Evolutionary conservation across 2,888 invertebrate species (phyloP).

Genomic region (Pristionchus japonicus): DNA sequence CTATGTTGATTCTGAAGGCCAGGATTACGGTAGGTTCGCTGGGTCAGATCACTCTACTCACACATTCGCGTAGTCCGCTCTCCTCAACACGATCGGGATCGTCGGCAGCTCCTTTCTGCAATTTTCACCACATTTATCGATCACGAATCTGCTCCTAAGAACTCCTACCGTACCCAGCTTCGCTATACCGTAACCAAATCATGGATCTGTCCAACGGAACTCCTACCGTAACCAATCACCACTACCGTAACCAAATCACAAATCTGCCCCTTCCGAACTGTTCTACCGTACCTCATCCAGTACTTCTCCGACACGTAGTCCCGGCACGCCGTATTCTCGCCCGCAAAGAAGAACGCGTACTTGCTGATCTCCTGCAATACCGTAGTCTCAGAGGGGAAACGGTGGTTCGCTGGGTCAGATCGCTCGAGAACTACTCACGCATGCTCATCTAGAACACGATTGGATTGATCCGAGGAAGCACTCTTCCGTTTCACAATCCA

Average conservation of each 20-base stretch:
- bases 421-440: too few relatives aligned
- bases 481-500: too few relatives aligned
- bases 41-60: background rate
- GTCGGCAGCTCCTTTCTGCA: slow-evolving; percentile 56
- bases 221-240: background rate
- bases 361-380: slow-evolving; percentile 45
- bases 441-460: too few relatives aligned
- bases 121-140: background rate
- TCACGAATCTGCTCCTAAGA: background rate
- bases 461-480: too few relatives aligned
- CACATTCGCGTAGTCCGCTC: slow-evolving; percentile 58
- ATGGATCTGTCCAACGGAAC: background rate
- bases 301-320: slow-evolving; percentile 74
- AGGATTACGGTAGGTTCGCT: background rate
- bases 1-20: background rate
- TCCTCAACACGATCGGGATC: slow-evolving; percentile 71
- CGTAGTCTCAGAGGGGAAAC: too few relatives aligned
- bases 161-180: background rate
- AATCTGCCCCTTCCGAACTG: background rate
- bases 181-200: background rate
- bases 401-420: background rate
- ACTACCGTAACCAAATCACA: background rate
- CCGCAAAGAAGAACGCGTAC: slow-evolving; percentile 70
- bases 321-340: slow-evolving; percentile 70
- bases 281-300: slow-evolving; percentile 52